Evolutionary conservation across 2,888 invertebrate genomes (phyloP).

Genomic region (Drosophila antonietae): DNA sequence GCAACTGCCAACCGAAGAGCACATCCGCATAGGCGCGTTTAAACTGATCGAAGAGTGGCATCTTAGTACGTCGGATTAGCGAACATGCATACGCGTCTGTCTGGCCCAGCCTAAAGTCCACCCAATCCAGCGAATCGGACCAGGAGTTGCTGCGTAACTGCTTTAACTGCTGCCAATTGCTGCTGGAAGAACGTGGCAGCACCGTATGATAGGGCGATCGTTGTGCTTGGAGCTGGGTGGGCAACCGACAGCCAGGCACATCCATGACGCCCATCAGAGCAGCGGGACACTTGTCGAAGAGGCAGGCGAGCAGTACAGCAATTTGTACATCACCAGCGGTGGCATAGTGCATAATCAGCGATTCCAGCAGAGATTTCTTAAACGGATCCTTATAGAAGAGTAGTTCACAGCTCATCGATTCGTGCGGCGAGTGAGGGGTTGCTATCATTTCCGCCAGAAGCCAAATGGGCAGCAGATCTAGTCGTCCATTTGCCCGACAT

Average conservation of each 20-base stretch:
- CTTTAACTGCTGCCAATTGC: conserved; percentile 89
- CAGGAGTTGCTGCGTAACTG: conserved; percentile 93
- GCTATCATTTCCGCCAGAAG: conserved; percentile 91
- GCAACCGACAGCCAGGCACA: conserved; percentile 50
- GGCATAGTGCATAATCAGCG: conserved; percentile 93
- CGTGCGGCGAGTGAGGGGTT: conserved; percentile 85
- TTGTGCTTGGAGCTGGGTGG: conserved; percentile 83
- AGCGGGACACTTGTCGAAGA: conserved; percentile 90
- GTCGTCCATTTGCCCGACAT: conserved; percentile 90
- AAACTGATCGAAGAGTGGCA: conserved; percentile 90
- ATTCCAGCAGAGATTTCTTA: conserved; percentile 92
- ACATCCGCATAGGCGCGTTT: conserved; percentile 95
- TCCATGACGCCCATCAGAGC: conserved; percentile 48
- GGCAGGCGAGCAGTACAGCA: conserved; percentile 96
- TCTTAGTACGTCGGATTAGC: conserved; percentile 81
- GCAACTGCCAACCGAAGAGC: conserved; percentile 92
- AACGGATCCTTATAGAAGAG: conserved; percentile 93
- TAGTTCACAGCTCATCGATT: conserved; percentile 86
- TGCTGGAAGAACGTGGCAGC: conserved; percentile 87
- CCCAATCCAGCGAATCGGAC: conserved; percentile 91
- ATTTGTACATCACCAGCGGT: conserved; percentile 94
- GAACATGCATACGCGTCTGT: conserved; percentile 78
- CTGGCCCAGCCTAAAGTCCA: conserved; percentile 67
- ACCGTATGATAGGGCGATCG: conserved; percentile 93
- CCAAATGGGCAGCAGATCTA: conserved; percentile 95